A percentile compares a stretch with the other conserved stretches of the same genome.
Conservation (phyloP, 2,113 vertebrate genomes). For the Oophaga pumilio region DNA sequence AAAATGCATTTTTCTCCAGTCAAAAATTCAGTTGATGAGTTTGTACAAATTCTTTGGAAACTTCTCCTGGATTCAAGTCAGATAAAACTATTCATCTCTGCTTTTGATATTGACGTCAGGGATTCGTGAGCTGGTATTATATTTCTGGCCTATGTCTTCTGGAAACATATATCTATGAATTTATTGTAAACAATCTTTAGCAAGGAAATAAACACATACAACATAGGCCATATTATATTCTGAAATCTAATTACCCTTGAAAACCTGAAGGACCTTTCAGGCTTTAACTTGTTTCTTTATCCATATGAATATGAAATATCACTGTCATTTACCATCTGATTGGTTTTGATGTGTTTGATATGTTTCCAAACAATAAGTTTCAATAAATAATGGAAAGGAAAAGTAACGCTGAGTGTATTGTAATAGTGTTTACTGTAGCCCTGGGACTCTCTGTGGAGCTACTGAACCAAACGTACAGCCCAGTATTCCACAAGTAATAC, state of each 20-base stretch:
- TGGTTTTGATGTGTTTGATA: neutral
- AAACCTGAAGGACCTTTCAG: neutral
- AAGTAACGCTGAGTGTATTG: neutral
- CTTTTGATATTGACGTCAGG: conserved; percentile 15
- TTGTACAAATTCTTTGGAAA: conserved; percentile 1
- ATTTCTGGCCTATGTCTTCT: conserved; percentile 1
- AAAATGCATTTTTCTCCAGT: neutral
- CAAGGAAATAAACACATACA: neutral
- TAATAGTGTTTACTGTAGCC: neutral
- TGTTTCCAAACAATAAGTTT: neutral
- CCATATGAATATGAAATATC: conserved; percentile 1
- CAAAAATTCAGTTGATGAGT: neutral
- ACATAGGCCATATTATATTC: neutral
- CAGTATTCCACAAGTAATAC: neutral
- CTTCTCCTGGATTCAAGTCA: neutral
- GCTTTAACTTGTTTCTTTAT: neutral
- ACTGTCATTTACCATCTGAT: neutral
- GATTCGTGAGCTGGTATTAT: neutral
- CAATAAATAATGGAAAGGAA: neutral
- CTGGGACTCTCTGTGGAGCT: neutral
- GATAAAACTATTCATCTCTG: conserved; percentile 1
- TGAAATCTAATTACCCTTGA: neutral
- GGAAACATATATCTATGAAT: conserved; percentile 21
- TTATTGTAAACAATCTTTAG: conserved; percentile 19
- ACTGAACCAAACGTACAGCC: neutral